A percentile compares a stretch with the other conserved stretches of the same genome.
Conservation (phyloP, 2,888 invertebrate species). For the Cephus rjabovi region DNA sequence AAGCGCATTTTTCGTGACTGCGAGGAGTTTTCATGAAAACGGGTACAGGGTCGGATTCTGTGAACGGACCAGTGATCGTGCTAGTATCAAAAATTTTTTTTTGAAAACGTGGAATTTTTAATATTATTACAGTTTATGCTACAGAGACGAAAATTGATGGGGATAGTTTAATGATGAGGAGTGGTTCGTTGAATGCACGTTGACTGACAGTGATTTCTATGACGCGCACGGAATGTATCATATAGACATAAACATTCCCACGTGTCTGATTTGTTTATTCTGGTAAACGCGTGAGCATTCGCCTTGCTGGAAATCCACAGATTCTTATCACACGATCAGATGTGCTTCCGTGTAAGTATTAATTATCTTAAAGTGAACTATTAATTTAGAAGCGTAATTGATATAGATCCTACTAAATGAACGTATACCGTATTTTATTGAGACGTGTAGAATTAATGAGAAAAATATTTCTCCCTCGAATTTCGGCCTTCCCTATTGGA, state of each 20-base stretch:
- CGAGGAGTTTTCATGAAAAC: neutral
- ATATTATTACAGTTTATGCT: neutral
- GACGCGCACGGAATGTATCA: neutral
- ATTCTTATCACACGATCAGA: conserved; percentile 8
- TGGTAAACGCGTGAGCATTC: neutral
- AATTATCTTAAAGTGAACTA: neutral
- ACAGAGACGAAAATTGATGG: neutral
- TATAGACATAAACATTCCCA: neutral
- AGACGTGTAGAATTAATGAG: neutral
- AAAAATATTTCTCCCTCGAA: neutral
- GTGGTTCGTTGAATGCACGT: neutral
- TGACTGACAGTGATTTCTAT: neutral
- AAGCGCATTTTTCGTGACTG: neutral
- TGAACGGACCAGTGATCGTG: neutral
- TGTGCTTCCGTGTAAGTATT: conserved; percentile 18
- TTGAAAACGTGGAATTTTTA: neutral
- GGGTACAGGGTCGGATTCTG: neutral
- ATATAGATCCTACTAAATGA: neutral
- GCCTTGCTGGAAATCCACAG: neutral
- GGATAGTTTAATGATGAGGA: neutral
- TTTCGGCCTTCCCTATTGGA: neutral
- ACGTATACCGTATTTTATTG: neutral
- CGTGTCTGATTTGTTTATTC: neutral
- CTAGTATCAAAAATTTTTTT: neutral
- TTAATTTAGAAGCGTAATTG: neutral